A percentile compares a stretch with the other conserved stretches of the same genome.
Evolutionary conservation across 2,113 vertebrate genomes (phyloP).

Genomic region (Ciconia stormi): DNA sequence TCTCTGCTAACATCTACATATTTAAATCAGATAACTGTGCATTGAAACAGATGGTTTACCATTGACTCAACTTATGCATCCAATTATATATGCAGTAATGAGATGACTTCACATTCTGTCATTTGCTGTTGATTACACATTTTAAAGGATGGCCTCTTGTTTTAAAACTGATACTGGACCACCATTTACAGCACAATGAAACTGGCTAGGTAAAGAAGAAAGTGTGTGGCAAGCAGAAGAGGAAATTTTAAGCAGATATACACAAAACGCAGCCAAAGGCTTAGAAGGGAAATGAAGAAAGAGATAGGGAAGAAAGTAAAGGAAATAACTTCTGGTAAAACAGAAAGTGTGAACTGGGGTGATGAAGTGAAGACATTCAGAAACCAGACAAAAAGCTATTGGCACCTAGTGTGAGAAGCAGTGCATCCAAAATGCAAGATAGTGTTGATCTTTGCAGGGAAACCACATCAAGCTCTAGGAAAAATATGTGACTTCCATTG

Average conservation of each 20-base stretch:
- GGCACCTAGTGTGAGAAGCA: not conserved
- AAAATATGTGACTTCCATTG: not conserved
- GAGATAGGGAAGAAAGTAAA: not conserved
- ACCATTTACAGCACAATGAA: not conserved
- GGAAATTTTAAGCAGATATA: not conserved
- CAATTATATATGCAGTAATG: not conserved
- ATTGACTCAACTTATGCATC: not conserved
- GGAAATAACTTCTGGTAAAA: not conserved
- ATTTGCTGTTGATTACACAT: not conserved
- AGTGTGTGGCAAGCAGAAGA: not conserved
- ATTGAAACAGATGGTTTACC: not conserved
- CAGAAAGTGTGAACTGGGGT: not conserved
- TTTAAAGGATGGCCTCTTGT: not conserved
- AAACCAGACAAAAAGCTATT: not conserved
- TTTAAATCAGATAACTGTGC: not conserved
- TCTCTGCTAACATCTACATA: not conserved
- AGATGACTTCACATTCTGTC: not conserved
- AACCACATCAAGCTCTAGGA: not conserved
- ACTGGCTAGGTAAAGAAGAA: not conserved
- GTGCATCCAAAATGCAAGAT: not conserved
- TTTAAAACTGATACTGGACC: not conserved
- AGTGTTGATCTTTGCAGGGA: not conserved
- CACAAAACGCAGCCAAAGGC: not conserved
- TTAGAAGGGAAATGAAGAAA: not conserved
- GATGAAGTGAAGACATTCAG: not conserved